These are phyloP conservation scores for Pachycephala philippinensis DNA, from an alignment of 2,113 vertebrate species.

Conservation along the genomic window DNA sequence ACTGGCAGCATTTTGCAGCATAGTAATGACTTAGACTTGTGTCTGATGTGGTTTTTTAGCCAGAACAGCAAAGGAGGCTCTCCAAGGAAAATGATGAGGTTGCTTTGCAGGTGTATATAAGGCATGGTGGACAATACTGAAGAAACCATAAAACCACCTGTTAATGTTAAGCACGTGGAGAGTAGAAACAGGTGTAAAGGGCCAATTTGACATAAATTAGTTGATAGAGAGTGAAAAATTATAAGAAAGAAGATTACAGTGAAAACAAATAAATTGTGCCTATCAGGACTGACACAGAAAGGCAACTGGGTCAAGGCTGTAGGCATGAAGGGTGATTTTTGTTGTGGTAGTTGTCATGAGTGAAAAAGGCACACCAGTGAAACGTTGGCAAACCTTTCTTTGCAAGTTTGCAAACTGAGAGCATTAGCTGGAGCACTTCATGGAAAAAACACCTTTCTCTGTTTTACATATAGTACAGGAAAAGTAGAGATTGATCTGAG, in stretches of 20 bases:
- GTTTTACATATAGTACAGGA: neutral
- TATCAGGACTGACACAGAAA: neutral
- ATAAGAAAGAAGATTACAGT: neutral
- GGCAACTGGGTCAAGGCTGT: neutral
- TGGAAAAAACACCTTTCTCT: neutral
- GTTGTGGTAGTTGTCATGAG: neutral
- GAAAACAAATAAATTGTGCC: neutral
- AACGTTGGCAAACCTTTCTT: neutral
- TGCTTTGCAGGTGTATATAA: neutral
- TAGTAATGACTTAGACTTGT: neutral
- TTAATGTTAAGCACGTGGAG: neutral
- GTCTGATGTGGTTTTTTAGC: neutral
- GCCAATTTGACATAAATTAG: neutral
- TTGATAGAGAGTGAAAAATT: neutral
- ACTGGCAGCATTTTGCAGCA: neutral
- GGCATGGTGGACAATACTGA: neutral
- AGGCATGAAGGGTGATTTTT: neutral
- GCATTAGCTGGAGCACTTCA: neutral
- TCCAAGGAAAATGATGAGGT: neutral
- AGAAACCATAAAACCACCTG: neutral
- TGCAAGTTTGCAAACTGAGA: neutral
- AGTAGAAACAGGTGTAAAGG: neutral
- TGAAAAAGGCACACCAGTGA: neutral
- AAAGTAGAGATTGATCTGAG: neutral
- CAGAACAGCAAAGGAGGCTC: neutral